These are phyloP conservation scores for Synanthedon vespiformis DNA, from an alignment of 2,888 invertebrate genomes.

Conservation along the genomic window DNA sequence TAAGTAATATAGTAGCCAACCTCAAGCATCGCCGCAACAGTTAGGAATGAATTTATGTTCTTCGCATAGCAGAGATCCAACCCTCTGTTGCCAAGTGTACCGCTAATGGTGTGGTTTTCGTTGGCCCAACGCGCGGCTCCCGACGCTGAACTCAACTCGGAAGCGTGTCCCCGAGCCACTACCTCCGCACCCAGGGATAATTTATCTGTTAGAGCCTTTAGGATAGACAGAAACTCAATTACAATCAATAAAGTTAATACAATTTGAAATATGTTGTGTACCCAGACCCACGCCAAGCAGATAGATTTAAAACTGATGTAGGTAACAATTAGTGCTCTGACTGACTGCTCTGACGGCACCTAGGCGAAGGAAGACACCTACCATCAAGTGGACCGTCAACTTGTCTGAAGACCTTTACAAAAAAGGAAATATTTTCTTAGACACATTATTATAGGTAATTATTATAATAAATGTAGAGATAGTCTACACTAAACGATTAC, in stretches of 20 bases:
- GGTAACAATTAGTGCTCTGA: no score
- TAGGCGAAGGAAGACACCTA: no score
- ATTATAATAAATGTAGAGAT: not conserved
- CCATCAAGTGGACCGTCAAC: no score
- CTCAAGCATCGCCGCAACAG: slow-evolving; percentile 58
- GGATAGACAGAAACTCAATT: not conserved
- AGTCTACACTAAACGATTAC: not conserved
- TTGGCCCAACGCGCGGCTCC: slow-evolving; percentile 48
- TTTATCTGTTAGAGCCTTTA: slow-evolving; percentile 42
- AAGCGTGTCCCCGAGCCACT: slow-evolving; percentile 43
- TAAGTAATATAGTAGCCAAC: slow-evolving; percentile 13
- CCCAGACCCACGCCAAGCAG: no score
- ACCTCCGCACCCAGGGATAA: slow-evolving; percentile 54
- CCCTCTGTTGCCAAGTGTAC: slow-evolving; percentile 59
- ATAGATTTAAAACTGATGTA: no score
- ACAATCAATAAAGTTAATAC: not conserved
- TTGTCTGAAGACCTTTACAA: no score
- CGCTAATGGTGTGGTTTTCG: slow-evolving; percentile 45
- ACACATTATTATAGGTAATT: not conserved
- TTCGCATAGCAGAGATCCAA: slow-evolving; percentile 55
- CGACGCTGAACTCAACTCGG: slow-evolving; percentile 51
- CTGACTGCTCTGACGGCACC: no score
- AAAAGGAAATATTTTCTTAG: not conserved
- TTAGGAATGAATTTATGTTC: slow-evolving; percentile 46
- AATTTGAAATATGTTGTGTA: no score